Evolutionary conservation across 2,888 invertebrate genomes (phyloP).

Genomic region (Odontothrips loti): DNA sequence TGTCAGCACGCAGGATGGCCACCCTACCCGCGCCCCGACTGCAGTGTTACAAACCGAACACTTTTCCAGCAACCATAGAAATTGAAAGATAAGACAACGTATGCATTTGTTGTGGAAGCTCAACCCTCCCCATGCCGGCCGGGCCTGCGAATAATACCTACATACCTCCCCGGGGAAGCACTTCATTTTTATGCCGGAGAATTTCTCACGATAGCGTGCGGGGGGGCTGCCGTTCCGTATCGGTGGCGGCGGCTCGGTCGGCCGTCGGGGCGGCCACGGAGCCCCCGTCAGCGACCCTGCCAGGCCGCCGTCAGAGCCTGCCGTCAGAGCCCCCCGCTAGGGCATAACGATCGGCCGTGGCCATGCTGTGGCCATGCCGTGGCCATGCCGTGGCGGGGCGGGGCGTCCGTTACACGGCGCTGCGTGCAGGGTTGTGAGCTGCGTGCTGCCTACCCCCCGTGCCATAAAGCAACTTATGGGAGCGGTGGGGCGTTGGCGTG

Average conservation of each 20-base stretch:
- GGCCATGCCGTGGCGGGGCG: too few species aligned
- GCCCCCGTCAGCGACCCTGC: not conserved
- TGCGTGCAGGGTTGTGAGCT: not conserved
- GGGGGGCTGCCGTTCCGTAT: not conserved
- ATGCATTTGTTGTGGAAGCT: too few species aligned
- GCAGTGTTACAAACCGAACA: too few species aligned
- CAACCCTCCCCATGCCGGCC: too few species aligned
- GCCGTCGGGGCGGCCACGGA: too few species aligned
- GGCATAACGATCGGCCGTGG: conserved; percentile 6
- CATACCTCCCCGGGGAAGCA: not conserved
- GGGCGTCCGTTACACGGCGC: not conserved
- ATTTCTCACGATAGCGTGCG: not conserved
- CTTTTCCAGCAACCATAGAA: too few species aligned
- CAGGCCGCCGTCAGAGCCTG: not conserved
- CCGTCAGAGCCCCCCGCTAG: not conserved
- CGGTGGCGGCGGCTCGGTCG: not conserved
- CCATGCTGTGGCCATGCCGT: too few species aligned
- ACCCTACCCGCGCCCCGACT: too few species aligned
- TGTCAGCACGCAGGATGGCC: too few species aligned
- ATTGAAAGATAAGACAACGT: too few species aligned
- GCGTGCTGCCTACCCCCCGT: not conserved
- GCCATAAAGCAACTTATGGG: conserved; percentile 22
- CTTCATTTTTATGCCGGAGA: not conserved
- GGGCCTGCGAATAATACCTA: too few species aligned
- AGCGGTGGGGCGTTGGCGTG: not conserved